phyloP scores from a whole-genome alignment of 2,888 invertebrate species.

The Dynastes hyllus region DNA sequence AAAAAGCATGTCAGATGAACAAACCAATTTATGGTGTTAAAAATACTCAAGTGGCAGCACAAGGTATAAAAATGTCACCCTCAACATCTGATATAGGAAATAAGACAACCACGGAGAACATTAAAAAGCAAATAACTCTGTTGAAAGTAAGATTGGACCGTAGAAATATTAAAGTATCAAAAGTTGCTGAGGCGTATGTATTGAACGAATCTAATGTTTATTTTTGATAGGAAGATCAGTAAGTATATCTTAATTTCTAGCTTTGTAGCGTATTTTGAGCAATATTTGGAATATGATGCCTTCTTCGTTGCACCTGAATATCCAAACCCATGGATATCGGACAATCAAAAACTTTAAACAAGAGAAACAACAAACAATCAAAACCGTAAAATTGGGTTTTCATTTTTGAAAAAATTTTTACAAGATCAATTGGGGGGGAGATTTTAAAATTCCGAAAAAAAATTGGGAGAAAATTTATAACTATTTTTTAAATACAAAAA shows the following conservation, averaged over 20 bases:
- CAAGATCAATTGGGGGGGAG: constrained; percentile 96
- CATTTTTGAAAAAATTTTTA: constrained; percentile 92
- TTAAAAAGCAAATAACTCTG: constrained; percentile 81
- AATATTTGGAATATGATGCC: constrained; percentile 97
- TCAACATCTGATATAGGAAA: constrained; percentile 68
- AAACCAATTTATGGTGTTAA: constrained; percentile 71
- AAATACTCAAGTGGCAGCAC: constrained; percentile 68
- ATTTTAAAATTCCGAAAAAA: constrained; percentile 97
- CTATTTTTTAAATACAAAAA: not conserved
- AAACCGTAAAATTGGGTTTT: constrained; percentile 98
- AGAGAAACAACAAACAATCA: no score
- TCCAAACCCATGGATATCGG: constrained; percentile 97
- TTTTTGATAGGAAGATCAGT: constrained; percentile 21
- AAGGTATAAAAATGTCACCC: constrained; percentile 72
- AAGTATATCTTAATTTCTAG: constrained; percentile 70
- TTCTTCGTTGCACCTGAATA: constrained; percentile 94
- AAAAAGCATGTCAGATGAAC: constrained; percentile 88
- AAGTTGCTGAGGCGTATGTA: constrained; percentile 94
- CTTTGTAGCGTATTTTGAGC: constrained; percentile 93
- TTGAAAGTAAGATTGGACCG: constrained; percentile 88
- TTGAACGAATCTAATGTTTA: constrained; percentile 30
- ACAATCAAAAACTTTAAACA: constrained; percentile 97
- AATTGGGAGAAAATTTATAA: constrained; percentile 98
- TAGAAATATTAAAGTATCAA: constrained; percentile 92
- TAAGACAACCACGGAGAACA: constrained; percentile 69